Percentiles rank a stretch among this genome's conserved stretches.
Conservation (phyloP, 2,113 vertebrate genomes). For the Cygnus atratus region DNA sequence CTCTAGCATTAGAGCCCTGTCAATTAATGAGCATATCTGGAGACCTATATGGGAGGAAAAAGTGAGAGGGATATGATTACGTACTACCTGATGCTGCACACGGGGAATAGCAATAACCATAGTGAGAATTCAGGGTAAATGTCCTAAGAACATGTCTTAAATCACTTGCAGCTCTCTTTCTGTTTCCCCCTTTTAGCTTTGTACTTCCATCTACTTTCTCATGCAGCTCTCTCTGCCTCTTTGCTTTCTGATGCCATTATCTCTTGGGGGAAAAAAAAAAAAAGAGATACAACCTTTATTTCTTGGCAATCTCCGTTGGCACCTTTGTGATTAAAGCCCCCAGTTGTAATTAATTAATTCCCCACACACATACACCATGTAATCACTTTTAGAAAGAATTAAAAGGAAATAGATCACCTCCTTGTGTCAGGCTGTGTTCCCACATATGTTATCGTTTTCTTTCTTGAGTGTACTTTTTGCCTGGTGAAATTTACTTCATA, state of each 20-base stretch:
- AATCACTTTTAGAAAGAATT: neutral
- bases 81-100: neutral
- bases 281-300: neutral
- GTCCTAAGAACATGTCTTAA: slow-evolving; percentile 10
- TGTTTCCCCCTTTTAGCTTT: neutral
- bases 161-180: neutral
- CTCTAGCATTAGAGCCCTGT: neutral
- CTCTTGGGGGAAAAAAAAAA: neutral
- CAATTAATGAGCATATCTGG: neutral
- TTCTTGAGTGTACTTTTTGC: neutral
- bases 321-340: neutral
- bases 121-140: neutral
- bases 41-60: neutral
- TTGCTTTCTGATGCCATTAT: neutral
- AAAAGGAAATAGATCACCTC: neutral
- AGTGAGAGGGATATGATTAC: neutral
- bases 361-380: neutral
- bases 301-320: neutral
- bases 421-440: neutral
- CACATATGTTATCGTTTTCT: neutral
- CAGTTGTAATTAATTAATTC: neutral
- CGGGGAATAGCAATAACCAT: neutral
- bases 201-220: neutral
- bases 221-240: neutral
- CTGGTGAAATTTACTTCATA: neutral